Conservation (phyloP, 2,888 invertebrate species). For the Melieria picta region DNA sequence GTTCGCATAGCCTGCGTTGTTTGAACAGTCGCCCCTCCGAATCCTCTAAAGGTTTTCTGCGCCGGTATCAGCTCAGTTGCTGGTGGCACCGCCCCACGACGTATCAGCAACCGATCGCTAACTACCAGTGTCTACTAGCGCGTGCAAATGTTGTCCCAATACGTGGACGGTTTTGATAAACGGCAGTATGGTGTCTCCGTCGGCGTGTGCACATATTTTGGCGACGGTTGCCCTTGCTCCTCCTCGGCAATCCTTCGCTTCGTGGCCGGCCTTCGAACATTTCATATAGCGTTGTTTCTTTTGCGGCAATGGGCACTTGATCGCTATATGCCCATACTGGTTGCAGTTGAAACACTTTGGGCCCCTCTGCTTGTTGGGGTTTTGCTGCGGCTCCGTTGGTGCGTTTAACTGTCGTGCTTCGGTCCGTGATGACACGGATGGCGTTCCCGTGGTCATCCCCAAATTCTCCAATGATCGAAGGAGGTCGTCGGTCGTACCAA, state of each 20-base stretch:
- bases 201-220: slow-evolving; percentile 23
- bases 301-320: background rate
- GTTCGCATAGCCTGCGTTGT: too few relatives aligned
- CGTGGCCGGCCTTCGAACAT: background rate
- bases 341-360: background rate
- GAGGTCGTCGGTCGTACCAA: background rate
- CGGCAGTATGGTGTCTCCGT: slow-evolving; percentile 22
- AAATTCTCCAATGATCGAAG: background rate
- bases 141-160: background rate
- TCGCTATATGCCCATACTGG: background rate
- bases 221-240: slow-evolving; percentile 42
- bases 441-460: background rate
- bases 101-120: too few relatives aligned
- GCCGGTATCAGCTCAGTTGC: too few relatives aligned
- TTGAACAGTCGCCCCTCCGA: too few relatives aligned
- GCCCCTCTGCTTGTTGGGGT: too few relatives aligned
- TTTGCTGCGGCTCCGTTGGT: too few relatives aligned
- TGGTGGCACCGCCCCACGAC: too few relatives aligned
- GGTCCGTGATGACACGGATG: too few relatives aligned
- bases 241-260: background rate
- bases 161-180: too few relatives aligned
- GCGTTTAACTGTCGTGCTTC: too few relatives aligned
- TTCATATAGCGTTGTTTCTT: background rate
- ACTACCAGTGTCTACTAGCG: background rate
- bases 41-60: too few relatives aligned